Evolutionary conservation across 2,113 vertebrate species (phyloP).

Genomic region (Vulpes lagopus): DNA sequence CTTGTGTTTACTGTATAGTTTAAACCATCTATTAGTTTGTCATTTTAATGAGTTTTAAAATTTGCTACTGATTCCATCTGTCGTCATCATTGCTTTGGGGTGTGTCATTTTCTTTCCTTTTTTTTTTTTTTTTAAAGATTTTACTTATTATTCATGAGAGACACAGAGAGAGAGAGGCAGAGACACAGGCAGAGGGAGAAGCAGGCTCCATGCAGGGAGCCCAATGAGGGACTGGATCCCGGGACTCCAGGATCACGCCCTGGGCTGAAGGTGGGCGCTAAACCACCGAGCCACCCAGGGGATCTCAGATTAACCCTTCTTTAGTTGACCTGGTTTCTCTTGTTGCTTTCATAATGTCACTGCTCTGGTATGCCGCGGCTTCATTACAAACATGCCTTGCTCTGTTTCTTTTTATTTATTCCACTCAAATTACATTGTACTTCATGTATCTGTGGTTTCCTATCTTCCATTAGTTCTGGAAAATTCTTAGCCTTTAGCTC

Average conservation of each 20-base stretch:
- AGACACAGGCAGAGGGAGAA: too few relatives aligned
- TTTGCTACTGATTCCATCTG: background rate
- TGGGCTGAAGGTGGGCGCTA: too few relatives aligned
- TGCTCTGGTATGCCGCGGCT: rapidly evolving
- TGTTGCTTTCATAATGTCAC: rapidly evolving
- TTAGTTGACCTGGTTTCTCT: background rate
- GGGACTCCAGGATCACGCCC: too few relatives aligned
- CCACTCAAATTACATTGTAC: background rate
- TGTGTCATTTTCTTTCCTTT: background rate
- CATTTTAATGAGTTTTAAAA: background rate
- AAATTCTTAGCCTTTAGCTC: background rate
- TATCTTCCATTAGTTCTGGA: background rate
- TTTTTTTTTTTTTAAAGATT: too few relatives aligned
- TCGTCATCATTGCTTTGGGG: background rate
- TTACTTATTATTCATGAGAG: too few relatives aligned
- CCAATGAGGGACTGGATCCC: too few relatives aligned
- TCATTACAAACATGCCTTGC: rapidly evolving
- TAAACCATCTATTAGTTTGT: background rate
- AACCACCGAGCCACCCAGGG: too few relatives aligned
- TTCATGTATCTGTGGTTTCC: background rate
- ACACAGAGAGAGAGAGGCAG: too few relatives aligned
- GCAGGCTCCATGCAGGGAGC: too few relatives aligned
- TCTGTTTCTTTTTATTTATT: background rate
- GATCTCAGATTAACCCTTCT: background rate
- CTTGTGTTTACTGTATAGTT: background rate